A percentile compares a stretch with the other conserved stretches of the same genome.
phyloP scores from a whole-genome alignment of 2,113 vertebrate species.

The Jaculus jaculus region DNA sequence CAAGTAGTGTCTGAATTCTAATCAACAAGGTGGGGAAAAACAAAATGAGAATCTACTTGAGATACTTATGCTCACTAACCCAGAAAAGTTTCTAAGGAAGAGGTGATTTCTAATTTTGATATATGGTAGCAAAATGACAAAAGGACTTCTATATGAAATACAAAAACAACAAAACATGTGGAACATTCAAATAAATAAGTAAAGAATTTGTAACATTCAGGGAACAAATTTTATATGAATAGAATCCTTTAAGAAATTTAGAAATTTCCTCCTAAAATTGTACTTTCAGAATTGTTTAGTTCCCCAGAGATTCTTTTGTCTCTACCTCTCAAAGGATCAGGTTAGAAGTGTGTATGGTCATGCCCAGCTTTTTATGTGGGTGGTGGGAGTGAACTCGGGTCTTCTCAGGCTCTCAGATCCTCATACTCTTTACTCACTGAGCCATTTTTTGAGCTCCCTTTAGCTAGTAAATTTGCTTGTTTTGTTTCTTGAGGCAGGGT shows the following conservation, averaged over 20 bases:
- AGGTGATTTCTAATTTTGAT: slow-evolving; percentile 46
- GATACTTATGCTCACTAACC: not conserved
- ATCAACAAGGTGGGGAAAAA: slow-evolving; percentile 62
- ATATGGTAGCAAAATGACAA: slow-evolving; percentile 39
- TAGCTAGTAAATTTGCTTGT: not conserved
- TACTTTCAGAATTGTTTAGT: slow-evolving; percentile 13
- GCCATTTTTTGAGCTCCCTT: too few species aligned
- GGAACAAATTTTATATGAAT: slow-evolving; percentile 30
- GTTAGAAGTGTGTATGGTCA: too few species aligned
- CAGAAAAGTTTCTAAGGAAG: slow-evolving; percentile 32
- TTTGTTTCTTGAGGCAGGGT: not conserved
- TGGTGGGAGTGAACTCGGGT: too few species aligned
- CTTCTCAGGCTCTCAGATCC: too few species aligned
- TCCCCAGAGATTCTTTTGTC: too few species aligned
- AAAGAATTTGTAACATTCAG: slow-evolving; percentile 46
- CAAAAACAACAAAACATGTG: not conserved
- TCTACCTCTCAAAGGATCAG: too few species aligned
- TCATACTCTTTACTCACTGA: too few species aligned
- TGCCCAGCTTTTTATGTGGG: too few species aligned
- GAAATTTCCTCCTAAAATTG: slow-evolving; percentile 3
- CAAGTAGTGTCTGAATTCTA: slow-evolving; percentile 70
- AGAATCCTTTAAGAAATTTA: not conserved
- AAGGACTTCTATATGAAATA: not conserved
- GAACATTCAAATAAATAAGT: slow-evolving; percentile 16
- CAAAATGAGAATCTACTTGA: slow-evolving; percentile 61